Evolutionary conservation across 2,888 invertebrate genomes (phyloP).

Genomic region (Sycophila texana): DNA sequence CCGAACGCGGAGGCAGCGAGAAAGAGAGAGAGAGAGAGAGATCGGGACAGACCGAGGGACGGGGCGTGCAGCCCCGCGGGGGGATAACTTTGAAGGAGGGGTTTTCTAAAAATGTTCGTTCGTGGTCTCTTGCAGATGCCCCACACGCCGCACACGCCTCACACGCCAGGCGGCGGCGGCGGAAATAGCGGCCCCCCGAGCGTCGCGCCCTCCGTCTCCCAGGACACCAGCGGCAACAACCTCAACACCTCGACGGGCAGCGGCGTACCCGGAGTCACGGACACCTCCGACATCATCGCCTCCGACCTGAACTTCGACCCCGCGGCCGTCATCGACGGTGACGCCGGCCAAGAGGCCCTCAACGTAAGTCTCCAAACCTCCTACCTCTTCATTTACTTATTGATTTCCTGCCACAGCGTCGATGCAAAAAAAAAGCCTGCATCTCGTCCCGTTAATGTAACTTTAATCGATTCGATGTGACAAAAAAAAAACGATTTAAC

Average conservation of each 20-base stretch:
- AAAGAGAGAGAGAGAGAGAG: conserved; percentile 21
- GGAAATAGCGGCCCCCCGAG: conserved; percentile 88
- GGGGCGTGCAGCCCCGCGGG: conserved; percentile 1
- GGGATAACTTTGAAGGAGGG: background rate
- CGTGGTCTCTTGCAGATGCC: conserved; percentile 80
- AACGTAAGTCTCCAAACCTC: conserved; percentile 85
- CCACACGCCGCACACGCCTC: conserved; percentile 87
- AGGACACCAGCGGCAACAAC: conserved; percentile 71
- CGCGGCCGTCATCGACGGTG: conserved; percentile 93
- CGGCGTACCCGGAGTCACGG: conserved; percentile 71
- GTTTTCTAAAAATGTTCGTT: conserved; percentile 66
- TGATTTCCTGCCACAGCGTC: too few relatives aligned
- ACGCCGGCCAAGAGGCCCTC: conserved; percentile 89
- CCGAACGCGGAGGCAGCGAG: conserved; percentile 6
- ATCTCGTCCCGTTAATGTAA: too few relatives aligned
- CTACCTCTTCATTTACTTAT: too few relatives aligned
- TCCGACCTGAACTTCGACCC: conserved; percentile 95
- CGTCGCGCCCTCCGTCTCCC: conserved; percentile 78
- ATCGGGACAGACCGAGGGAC: conserved; percentile 12
- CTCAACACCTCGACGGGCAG: conserved; percentile 74
- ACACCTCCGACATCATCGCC: conserved; percentile 85
- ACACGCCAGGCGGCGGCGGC: conserved; percentile 75
- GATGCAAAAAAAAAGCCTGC: too few relatives aligned
- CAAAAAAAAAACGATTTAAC: too few relatives aligned
- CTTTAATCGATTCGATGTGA: too few relatives aligned